Evolutionary conservation across 1,140 invertebrate species (phyloP).

Genomic region (Macrosteles quadrilineatus): DNA sequence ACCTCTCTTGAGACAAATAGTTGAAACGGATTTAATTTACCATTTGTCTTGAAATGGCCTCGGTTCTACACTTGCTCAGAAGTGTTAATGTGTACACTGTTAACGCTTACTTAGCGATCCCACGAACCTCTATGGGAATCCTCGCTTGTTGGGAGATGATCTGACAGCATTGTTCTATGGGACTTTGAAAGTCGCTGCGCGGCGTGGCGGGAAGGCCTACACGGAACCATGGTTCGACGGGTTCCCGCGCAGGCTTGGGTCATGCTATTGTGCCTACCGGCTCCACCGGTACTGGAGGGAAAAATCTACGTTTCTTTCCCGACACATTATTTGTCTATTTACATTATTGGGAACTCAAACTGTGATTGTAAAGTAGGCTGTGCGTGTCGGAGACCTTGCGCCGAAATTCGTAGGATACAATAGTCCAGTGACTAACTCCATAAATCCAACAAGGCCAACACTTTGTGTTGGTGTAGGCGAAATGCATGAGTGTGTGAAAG

Average conservation of each 20-base stretch:
- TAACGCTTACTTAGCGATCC: background rate
- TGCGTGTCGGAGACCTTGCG: background rate
- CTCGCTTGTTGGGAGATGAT: background rate
- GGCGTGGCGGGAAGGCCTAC: background rate
- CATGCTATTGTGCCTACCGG: background rate
- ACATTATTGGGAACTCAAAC: background rate
- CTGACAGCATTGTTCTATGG: conserved; percentile 2
- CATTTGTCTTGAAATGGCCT: no score
- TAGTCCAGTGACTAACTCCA: no score
- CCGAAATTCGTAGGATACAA: background rate
- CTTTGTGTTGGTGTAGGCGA: no score
- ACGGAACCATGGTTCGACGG: background rate
- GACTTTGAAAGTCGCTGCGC: background rate
- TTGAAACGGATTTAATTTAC: no score
- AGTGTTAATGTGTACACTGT: background rate
- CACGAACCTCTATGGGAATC: background rate
- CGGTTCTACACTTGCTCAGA: no score
- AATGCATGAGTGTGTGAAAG: no score
- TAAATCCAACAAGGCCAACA: no score
- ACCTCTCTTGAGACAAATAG: no score
- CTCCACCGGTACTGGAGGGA: background rate
- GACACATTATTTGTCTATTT: background rate
- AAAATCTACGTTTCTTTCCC: background rate
- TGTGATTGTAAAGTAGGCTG: background rate
- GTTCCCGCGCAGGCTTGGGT: background rate